Base-by-base conservation (phyloP, 2,888 invertebrate genomes). In the Glyphotaelius pellucidus region DNA sequence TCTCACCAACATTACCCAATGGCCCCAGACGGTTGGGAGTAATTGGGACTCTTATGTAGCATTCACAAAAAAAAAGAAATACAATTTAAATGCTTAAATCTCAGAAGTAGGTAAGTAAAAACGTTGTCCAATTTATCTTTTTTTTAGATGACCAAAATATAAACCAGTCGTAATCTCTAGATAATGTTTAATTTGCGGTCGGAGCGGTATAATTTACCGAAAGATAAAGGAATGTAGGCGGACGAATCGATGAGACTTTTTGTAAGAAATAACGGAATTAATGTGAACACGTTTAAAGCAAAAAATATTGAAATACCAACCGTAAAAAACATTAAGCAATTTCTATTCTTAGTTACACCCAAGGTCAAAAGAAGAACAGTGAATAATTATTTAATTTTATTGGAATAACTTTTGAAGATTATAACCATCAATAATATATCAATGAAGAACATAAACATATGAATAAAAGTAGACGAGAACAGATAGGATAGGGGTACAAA, bases 131-230 rank as follows among this genome's bases (percentile, higher is more conserved):
- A 32, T 25, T 25, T 38, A 38, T 19, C 25, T 83, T 32, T 35
- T 83, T 35, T 81, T 38, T 38, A 7, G 0, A 2, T 35, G 25
- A 83, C 35, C 19, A 11, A 83, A 19, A 3, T 35, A 35, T 83
- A 35, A 83, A 83, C 35, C 25, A 35, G 35, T 83, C 83, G 83
- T 83, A 15, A 35, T 35, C 35, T 83, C 11, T 25, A 67, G 35
- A 35, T 83, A 19, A 35, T 35, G 35, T 83, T 35, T 35, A 83
- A 83, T 83, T 83, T 83, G 83, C 83, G 83, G 83, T 83, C 2
- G 35, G 25, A 19, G 35, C 25, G 35, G 83, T 83, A 83, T 83
- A 35, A 83, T 83, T 83, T 83, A 83, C 35, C 31, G 32, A 38
- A 83, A 83, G 32, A 32, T 38, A 83, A 83, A 83, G 7, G 7